A percentile compares a stretch with the other conserved stretches of the same genome.
Conservation (phyloP, 2,113 vertebrate genomes). For the Bungarus multicinctus region DNA sequence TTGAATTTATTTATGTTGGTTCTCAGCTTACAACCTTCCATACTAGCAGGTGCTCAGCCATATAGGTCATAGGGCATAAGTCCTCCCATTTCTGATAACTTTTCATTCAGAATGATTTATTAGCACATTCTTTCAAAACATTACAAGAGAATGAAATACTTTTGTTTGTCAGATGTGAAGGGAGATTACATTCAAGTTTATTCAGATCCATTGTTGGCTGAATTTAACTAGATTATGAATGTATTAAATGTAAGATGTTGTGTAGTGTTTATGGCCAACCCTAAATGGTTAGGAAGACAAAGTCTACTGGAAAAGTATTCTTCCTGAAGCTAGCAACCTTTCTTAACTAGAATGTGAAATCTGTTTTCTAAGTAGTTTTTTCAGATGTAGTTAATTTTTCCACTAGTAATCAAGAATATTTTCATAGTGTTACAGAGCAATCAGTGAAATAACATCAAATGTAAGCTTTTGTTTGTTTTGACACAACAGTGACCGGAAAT, state of each 20-base stretch:
- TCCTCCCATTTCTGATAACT: not conserved
- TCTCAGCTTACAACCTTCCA: not conserved
- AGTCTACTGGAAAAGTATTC: not conserved
- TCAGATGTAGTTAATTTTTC: not conserved
- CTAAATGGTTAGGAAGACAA: not conserved
- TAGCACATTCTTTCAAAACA: not conserved
- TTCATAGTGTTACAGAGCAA: not conserved
- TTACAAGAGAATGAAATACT: not conserved
- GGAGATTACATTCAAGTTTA: too few relatives aligned
- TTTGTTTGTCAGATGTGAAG: not conserved
- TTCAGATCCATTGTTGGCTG: not conserved
- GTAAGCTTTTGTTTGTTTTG: not conserved
- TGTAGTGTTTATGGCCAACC: not conserved
- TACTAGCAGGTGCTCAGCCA: not conserved
- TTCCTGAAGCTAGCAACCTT: not conserved
- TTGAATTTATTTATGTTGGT: not conserved
- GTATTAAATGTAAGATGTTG: not conserved
- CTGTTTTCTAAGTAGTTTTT: not conserved
- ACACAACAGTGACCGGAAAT: not conserved
- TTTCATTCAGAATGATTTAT: not conserved
- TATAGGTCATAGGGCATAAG: not conserved
- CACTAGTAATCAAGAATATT: not conserved
- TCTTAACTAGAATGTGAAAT: too few relatives aligned
- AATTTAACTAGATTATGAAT: not conserved
- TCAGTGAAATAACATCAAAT: not conserved